Base-by-base conservation (phyloP, 2,797 vertebrate genomes). In the Danio kyathit region DNA sequence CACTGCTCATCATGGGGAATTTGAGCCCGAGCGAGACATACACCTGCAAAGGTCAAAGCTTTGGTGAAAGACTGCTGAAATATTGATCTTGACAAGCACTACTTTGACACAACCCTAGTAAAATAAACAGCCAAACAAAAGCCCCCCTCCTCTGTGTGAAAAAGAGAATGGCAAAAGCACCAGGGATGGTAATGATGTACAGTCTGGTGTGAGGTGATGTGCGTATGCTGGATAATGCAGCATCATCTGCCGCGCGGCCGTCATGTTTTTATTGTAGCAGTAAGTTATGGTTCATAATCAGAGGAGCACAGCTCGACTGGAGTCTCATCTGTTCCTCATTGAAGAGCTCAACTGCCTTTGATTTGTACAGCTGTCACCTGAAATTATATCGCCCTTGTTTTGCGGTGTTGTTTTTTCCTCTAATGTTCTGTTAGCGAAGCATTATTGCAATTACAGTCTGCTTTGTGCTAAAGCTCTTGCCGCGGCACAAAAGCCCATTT, bases 1-100 rank as follows among this genome's bases (percentile, higher is more conserved):
- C 6, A 6, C 89, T 82, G 87, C 90, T 92, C 90, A 91, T 94
- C 91, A 89, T 88, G 84, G 83, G 84, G 77, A 86, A 87, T 93
- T 92, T 90, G 88, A 91, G 89, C 93, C 91, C 87, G 90, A 90
- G 71, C 80, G 17, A 92, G 91, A 91, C 86, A 88, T 88, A 89
- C 89, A 90, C 88, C 89, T 86, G 88, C 86, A 94, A 94, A 95
- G 93, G 94, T 94, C 93, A 93, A 69, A 88, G 87, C 91, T 89
- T 83, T 80, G 60, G 89, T 90, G 90, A 93, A 93, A 93, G 89
- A 93, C 92, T 52, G 85, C 89, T 89, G 88, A 92, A 88, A 90
- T 87, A 93, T 93, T 88, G 89, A 91, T 90, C 87, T 90, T 92
- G 93, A 94, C 93, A 93, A 91, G 88, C 80, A 76, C 82, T 90